These are phyloP conservation scores for Ips typographus DNA, from an alignment of 1,140 invertebrate genomes.

Conservation along the genomic window DNA sequence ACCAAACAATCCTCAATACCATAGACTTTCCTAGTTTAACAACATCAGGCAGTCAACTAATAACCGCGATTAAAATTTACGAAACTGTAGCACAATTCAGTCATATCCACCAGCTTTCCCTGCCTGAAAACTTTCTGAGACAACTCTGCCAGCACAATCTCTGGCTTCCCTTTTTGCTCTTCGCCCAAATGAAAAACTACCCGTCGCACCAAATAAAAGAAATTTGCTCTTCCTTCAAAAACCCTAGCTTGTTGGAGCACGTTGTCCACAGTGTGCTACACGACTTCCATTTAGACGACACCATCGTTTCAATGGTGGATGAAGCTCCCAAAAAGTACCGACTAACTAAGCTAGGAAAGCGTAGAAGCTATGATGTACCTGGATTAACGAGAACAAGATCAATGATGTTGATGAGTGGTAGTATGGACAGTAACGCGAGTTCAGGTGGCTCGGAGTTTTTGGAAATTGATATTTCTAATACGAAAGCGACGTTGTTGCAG, in stretches of 20 bases:
- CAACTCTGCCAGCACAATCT: slow-evolving; percentile 58
- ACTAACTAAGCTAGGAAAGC: slow-evolving; percentile 46
- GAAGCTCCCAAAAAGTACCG: slow-evolving; percentile 48
- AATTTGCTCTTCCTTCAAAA: slow-evolving; percentile 56
- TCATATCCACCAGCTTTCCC: slow-evolving; percentile 55
- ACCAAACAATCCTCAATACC: slow-evolving; percentile 48
- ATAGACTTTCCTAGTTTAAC: slow-evolving; percentile 45
- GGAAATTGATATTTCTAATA: slow-evolving; percentile 46
- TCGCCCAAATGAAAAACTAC: slow-evolving; percentile 64
- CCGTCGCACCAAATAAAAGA: slow-evolving; percentile 59
- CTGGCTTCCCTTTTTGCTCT: slow-evolving; percentile 66
- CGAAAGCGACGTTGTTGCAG: slow-evolving; percentile 61
- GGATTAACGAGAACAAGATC: slow-evolving; percentile 19
- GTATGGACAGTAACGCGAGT: slow-evolving; percentile 48
- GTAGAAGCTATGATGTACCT: slow-evolving; percentile 38
- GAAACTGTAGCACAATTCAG: slow-evolving; percentile 63
- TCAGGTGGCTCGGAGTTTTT: slow-evolving; percentile 42
- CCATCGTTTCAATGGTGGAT: slow-evolving; percentile 42
- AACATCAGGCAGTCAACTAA: slow-evolving; percentile 47
- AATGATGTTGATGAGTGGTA: slow-evolving; percentile 42
- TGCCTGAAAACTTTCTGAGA: slow-evolving; percentile 59
- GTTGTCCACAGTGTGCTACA: slow-evolving; percentile 57
- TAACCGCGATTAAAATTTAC: slow-evolving; percentile 52
- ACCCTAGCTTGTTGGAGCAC: slow-evolving; percentile 57
- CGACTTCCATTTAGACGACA: slow-evolving; percentile 51